phyloP scores from a whole-genome alignment of 2,888 invertebrate species.

The Nebria salina region DNA sequence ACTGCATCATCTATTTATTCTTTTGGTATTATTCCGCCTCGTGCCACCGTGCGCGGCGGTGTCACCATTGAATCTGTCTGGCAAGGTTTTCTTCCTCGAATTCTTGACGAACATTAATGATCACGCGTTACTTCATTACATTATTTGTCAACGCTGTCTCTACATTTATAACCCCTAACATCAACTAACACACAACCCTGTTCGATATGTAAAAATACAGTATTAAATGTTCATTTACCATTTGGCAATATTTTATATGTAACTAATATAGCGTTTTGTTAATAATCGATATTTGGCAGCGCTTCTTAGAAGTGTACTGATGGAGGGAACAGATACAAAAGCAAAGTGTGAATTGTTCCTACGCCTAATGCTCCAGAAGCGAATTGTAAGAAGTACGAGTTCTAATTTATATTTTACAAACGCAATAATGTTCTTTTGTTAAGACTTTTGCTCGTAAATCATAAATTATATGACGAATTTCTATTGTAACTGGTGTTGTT shows the following conservation, averaged over 20 bases:
- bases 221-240: neutral
- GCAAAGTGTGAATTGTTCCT: neutral
- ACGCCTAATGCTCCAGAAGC: neutral
- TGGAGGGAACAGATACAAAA: neutral
- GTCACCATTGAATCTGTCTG: neutral
- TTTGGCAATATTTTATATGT: neutral
- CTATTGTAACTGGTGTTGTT: neutral
- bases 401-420: neutral
- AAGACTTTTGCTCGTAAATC: neutral
- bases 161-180: constrained; percentile 2
- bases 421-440: neutral
- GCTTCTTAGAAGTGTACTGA: neutral
- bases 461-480: constrained; percentile 1
- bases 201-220: neutral
- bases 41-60: neutral
- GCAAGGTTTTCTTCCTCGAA: neutral
- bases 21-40: neutral
- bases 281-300: no score
- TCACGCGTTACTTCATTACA: constrained; percentile 17
- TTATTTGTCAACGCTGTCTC: constrained; percentile 12
- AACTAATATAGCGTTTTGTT: no score
- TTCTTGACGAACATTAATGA: constrained; percentile 16
- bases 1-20: neutral
- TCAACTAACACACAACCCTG: neutral
- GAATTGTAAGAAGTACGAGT: neutral